Base-by-base conservation (phyloP, 2,888 invertebrate species). In the Standfussiana lucernea region DNA sequence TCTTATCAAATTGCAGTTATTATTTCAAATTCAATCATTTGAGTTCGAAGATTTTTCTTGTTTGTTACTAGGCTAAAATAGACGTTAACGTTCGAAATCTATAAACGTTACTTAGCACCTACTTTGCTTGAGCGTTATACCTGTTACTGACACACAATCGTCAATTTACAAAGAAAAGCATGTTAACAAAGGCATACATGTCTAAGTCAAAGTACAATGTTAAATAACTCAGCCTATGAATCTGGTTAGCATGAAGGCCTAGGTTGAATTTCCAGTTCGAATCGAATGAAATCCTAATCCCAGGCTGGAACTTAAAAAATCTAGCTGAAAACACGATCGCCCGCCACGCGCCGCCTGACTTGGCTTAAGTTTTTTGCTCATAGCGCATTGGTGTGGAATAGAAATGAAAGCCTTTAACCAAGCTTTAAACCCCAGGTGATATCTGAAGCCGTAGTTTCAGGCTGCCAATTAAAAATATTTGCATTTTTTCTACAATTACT, bases 351-450 rank as follows among this genome's bases (percentile, higher is more conserved):
- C 70, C 35, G 80, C 47, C 71, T 72, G 47, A 61, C 59, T 77
- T 42, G 47, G 59, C 28, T 77, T 40, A 70, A 40, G n/a, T 79
- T 59, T 80, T 77, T 77, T 80, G 80, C 47, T 77, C 72, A 61
- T 59, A 24, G n/a, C 7, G 71, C 32, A 56, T 15, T 59, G 11
- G 71, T 59, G 45, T 59, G 79, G 37, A 15, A 56, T 37, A 45
- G 18, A 68, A 76, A 47, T 47, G 6, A 28, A 45, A n/a, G 37
- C 45, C 45, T 42, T 28, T 28, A 72, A 56, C 50, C 24, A 32
- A 24, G 50, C 24, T 73, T 45, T 11, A 59, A 66, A 45, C 28
- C 18, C 67, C 32, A 47, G 40, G 32, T 45, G 53, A 15, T 18
- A 69, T 40, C n/a, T 3, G 32, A 40, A 59, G n/a, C 32, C 37